phyloP scores from a whole-genome alignment of 2,113 vertebrate genomes.

The Progne subis region DNA sequence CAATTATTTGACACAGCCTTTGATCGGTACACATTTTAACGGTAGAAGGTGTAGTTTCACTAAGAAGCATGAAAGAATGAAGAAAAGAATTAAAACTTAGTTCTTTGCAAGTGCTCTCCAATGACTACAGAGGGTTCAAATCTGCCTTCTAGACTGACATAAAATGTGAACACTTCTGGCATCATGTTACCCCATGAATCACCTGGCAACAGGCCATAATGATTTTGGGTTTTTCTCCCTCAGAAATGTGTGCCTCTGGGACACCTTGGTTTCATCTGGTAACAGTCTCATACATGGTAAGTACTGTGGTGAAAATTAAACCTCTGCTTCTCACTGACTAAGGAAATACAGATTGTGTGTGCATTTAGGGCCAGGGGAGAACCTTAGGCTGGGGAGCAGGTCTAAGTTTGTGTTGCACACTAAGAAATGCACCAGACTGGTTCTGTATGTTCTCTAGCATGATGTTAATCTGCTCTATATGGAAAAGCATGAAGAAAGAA shows the following conservation, averaged over 20 bases:
- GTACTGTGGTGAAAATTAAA: neutral
- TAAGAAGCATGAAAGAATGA: neutral
- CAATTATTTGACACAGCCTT: neutral
- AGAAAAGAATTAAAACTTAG: neutral
- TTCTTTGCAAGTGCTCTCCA: neutral
- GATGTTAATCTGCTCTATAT: neutral
- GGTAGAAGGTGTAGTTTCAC: neutral
- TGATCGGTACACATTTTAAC: neutral
- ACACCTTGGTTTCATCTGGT: conserved; percentile 86
- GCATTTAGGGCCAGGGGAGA: neutral
- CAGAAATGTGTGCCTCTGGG: conserved; percentile 94
- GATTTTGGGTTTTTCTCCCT: neutral
- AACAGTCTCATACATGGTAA: conserved; percentile 90
- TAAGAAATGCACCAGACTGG: neutral
- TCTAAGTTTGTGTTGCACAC: neutral
- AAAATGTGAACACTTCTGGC: neutral
- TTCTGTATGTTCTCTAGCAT: neutral
- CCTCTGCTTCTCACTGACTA: neutral
- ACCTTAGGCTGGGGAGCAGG: neutral
- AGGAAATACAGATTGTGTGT: neutral
- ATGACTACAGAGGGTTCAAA: neutral
- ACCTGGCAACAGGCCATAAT: neutral
- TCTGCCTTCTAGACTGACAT: neutral
- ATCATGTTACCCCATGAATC: neutral
- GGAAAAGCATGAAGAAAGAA: neutral